Evolutionary conservation across 2,797 vertebrate genomes (phyloP).

Genomic region (Myoxocephalus aenaeus): DNA sequence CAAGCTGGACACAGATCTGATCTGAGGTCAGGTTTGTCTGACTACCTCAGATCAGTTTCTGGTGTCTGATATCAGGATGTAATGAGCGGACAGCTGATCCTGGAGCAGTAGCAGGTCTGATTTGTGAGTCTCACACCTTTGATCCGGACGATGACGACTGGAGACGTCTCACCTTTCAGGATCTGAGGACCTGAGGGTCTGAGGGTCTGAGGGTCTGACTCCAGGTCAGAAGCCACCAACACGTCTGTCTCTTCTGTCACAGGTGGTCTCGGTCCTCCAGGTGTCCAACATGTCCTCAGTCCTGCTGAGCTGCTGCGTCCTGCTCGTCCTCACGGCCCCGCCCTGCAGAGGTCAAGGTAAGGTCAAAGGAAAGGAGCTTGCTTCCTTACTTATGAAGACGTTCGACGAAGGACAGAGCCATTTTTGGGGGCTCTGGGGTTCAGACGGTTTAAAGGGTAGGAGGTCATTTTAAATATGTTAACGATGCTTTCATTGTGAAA

Average conservation of each 20-base stretch:
- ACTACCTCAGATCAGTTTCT: not conserved
- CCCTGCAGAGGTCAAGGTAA: slow-evolving; percentile 69
- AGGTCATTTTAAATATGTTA: too few relatives aligned
- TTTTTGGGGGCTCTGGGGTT: too few relatives aligned
- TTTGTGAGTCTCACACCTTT: not conserved
- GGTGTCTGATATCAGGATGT: not conserved
- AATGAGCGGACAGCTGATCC: not conserved
- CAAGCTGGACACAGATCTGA: too few relatives aligned
- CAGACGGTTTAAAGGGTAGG: too few relatives aligned
- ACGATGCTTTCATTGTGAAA: not conserved
- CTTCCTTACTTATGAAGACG: too few relatives aligned
- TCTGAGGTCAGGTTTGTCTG: not conserved
- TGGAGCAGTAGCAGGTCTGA: too few relatives aligned
- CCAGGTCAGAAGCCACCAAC: not conserved
- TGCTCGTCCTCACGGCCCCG: slow-evolving; percentile 30
- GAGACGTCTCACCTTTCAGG: not conserved
- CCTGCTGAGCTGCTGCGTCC: slow-evolving; percentile 51
- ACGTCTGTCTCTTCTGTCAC: slow-evolving; percentile 38
- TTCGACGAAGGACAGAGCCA: too few relatives aligned
- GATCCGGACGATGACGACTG: not conserved
- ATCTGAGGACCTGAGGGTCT: too few relatives aligned
- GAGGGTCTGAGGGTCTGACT: not conserved
- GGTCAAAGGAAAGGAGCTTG: slow-evolving; percentile 33
- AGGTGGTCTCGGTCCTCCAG: slow-evolving; percentile 40
- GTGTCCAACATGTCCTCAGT: slow-evolving; percentile 62